Base-by-base conservation (phyloP, 2,797 vertebrate species). In the Jordanella pulchra region DNA sequence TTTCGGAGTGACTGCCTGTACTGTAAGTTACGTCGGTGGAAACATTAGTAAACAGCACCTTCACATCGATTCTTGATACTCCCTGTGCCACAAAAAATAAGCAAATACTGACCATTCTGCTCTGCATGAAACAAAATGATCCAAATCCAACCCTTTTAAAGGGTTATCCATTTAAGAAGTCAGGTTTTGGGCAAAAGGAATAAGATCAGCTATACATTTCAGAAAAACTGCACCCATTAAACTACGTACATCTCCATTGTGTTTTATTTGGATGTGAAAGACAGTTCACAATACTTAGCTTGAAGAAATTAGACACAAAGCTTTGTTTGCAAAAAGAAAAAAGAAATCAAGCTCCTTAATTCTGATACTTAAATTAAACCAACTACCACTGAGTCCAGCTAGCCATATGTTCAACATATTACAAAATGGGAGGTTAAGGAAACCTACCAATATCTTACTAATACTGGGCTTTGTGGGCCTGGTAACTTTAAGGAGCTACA, bases 51-150 rank as follows among this genome's bases (percentile, higher is more conserved):
- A 91, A 93, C 87, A 85, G 85, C 44, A 50, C 55, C 45, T 87
- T 87, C 53, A 79, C 80, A 87, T 87, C 35, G 77, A 89, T 87
- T 90, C 80, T 82, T 84, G 80, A 89, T 87, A 82, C 81, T 87
- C 86, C 60, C 68, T 65, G 9, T 60, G 75, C 75, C 82, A 64
- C 68, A 64, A 21, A 80, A 83, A 85, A 89, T 78, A 77, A 82
- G 83, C 83, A 87, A 91, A 88, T 84, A 85, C 73, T 61, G 69
- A 78, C 60, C 73, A 74, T 75, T 78, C 70, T 61, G 67, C 71
- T 39, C 48, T 76, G 83, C 44, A 82, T 89, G 85, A 78, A 87
- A 88, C 25, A 82, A 61, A 75, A 55, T 63, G 51, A 54, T 68
- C 66, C 35, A 53, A 69, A 61, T 82, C 78, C 32, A 67, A 67